Conservation (phyloP, 2,113 vertebrate species). For the Istiophorus platypterus region DNA sequence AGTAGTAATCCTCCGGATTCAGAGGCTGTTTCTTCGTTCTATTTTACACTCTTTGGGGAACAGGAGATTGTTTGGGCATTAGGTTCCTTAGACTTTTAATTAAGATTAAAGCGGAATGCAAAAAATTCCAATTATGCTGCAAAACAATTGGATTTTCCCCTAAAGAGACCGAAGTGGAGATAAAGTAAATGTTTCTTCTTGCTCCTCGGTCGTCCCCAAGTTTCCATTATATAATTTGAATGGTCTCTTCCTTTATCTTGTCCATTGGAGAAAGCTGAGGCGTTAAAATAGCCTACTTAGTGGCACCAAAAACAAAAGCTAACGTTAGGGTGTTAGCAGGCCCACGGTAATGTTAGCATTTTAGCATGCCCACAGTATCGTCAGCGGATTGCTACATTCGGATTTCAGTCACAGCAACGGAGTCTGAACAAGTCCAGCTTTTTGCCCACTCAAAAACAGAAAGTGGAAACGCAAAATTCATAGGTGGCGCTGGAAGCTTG, state of each 20-base stretch:
- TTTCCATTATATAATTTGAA: neutral
- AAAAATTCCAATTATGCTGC: neutral
- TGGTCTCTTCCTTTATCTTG: no score
- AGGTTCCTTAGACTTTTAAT: slow-evolving; percentile 23
- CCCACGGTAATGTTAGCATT: no score
- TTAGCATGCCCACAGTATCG: no score
- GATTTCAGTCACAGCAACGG: no score
- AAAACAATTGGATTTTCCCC: slow-evolving; percentile 2
- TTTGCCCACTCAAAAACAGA: no score
- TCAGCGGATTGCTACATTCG: no score
- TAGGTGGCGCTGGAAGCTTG: no score
- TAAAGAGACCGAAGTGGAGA: neutral
- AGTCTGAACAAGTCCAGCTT: no score
- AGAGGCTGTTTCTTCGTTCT: slow-evolving; percentile 32
- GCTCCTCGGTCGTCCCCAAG: neutral
- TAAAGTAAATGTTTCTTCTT: neutral
- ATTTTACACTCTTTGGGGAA: slow-evolving; percentile 32
- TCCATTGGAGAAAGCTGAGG: neutral
- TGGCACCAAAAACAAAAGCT: neutral
- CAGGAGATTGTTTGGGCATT: slow-evolving; percentile 27
- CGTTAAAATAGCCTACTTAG: neutral
- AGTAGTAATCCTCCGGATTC: slow-evolving; percentile 3
- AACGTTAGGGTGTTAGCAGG: no score
- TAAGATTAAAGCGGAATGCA: slow-evolving; percentile 33
- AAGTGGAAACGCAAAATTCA: no score